Percentiles rank a stretch among this genome's conserved stretches.
These are phyloP conservation scores for Notechis scutatus DNA, from an alignment of 2,113 vertebrate species.

Conservation along the genomic window DNA sequence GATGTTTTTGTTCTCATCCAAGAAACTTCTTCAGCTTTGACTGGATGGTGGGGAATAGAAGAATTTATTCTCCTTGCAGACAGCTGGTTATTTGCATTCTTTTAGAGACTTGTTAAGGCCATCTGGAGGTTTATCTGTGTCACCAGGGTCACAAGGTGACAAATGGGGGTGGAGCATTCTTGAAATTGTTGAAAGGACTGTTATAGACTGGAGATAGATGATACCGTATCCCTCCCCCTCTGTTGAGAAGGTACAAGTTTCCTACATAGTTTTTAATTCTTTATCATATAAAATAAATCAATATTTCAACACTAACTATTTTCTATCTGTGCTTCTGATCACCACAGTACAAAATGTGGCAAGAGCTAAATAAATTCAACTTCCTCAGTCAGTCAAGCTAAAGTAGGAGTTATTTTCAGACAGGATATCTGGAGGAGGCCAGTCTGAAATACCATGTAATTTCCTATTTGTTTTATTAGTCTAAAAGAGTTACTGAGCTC, in stretches of 20 bases:
- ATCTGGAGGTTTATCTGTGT: too few species aligned
- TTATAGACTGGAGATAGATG: too few species aligned
- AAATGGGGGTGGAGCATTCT: too few species aligned
- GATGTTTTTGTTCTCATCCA: too few species aligned
- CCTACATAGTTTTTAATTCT: background rate
- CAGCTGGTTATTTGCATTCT: too few species aligned
- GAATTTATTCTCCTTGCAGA: too few species aligned
- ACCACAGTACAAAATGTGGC: background rate
- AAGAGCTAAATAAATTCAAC: constrained; percentile 50
- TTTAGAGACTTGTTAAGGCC: too few species aligned
- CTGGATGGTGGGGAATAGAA: too few species aligned
- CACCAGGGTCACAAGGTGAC: too few species aligned
- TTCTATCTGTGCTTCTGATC: background rate
- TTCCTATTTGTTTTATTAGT: constrained; percentile 26
- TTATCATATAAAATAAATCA: background rate
- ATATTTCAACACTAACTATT: background rate
- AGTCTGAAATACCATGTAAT: constrained; percentile 17
- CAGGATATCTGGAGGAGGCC: constrained; percentile 32
- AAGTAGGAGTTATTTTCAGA: constrained; percentile 44
- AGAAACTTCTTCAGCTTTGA: too few species aligned
- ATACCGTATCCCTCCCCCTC: too few species aligned
- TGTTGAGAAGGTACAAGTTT: background rate
- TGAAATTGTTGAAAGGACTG: too few species aligned
- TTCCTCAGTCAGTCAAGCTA: constrained; percentile 16
- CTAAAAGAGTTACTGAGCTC: background rate